Evolutionary conservation across 2,888 invertebrate species (phyloP).

Genomic region (Apotomis turbidana): DNA sequence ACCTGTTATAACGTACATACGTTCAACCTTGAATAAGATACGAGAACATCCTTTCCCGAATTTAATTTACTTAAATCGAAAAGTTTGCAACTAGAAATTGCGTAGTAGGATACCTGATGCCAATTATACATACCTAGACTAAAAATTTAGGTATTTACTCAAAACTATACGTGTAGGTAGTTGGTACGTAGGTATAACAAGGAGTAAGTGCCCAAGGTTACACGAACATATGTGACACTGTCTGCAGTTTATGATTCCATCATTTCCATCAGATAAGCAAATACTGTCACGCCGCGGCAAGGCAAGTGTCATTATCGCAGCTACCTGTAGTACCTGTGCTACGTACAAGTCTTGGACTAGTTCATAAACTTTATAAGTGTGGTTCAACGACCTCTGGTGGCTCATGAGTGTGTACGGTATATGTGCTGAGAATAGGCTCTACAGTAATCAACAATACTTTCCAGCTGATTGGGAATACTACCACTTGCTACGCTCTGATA

Average conservation of each 20-base stretch:
- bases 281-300: neutral
- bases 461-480: conserved; percentile 27
- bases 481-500: conserved; percentile 30
- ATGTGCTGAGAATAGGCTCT: neutral
- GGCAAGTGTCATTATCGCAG: conserved; percentile 8
- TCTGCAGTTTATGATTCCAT: neutral
- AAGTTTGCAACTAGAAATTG: too few species aligned
- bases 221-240: too few species aligned
- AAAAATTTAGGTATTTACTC: too few species aligned
- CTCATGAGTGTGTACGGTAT: conserved; percentile 12
- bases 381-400: conserved; percentile 31
- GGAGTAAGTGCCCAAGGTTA: too few species aligned
- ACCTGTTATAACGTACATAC: too few species aligned
- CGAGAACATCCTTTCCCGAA: too few species aligned
- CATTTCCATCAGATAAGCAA: neutral
- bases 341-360: conserved; percentile 8
- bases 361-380: conserved; percentile 14
- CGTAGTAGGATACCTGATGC: too few species aligned
- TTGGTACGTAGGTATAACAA: too few species aligned
- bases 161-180: too few species aligned
- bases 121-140: too few species aligned
- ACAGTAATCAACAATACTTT: conserved; percentile 32
- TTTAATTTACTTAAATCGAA: too few species aligned
- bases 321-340: neutral
- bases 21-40: too few species aligned